Evolutionary conservation across 2,888 invertebrate species (phyloP), one percentile per base, ranked within the genome.

Genomic region (Lydus trimaculatus): DNA sequence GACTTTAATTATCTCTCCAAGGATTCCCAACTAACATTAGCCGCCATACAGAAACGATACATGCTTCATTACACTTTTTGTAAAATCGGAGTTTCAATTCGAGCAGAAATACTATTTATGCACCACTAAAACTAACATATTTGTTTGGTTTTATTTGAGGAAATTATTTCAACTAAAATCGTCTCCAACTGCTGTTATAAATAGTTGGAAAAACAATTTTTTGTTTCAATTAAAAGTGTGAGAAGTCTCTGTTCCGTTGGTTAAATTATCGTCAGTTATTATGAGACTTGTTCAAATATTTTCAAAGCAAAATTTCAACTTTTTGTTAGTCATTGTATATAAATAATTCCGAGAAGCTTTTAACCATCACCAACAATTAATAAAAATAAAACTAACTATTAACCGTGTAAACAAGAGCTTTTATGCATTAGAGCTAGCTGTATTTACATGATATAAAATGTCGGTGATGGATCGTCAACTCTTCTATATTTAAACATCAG

Each of bases 1-100:
- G 81, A 83, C 83, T 84, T 83, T 83, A 83, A 84, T 84, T 84
- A 83, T 83, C 83, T 82, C 83, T 83, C 84, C 81, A 83, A 83
- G 84, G 84, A 84, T 82, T 81, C 80, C 79, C 43, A 76, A 76
- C 56, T 74, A 76, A 78, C 73, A 78, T 78, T 77, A 78, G 75
- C 75, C 71, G 70, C 72, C 70, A 70, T 69, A 70, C 67, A 70
- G 70, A 67, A 69, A 62, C 71, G 66, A 69, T 70, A 72, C 70
- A 71, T 69, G 76, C 77, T 79, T 79, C 78, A 79, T 79, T 78
- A 78, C 76, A 75, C 76, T 78, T 48, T 78, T 79, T 77, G 76
- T 78, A 70, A 69, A 67, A 76, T 67, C 68, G 69, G 74, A 76
- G 73, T 72, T 76, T 75, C 72, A 75, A 71, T 72, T 68, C 70